Percentiles rank a stretch among this genome's conserved stretches.
phyloP scores from a whole-genome alignment of 37 sponge, comb jelly and placozoan genomes.

The Bolinopsis microptera region DNA sequence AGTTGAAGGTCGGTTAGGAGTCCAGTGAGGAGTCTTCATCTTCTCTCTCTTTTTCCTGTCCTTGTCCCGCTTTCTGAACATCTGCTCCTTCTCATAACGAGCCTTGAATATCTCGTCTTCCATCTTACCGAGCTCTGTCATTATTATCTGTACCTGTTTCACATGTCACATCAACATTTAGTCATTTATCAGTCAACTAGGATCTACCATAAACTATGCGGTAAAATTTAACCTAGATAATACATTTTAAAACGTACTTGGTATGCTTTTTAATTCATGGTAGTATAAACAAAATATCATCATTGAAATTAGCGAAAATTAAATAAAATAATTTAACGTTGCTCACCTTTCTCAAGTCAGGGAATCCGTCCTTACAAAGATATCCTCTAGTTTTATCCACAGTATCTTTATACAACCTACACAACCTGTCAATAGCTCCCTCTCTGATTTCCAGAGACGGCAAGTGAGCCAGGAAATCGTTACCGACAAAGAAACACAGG shows the following conservation, averaged over 20 bases:
- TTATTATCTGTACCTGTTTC: slow-evolving; percentile 86
- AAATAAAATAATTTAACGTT: too few species aligned
- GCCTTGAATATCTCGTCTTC: slow-evolving; percentile 87
- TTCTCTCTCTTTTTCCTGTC: slow-evolving; percentile 73
- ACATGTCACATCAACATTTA: too few species aligned
- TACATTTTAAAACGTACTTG: too few species aligned
- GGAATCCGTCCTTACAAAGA: slow-evolving; percentile 58
- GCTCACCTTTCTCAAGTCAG: slow-evolving; percentile 69
- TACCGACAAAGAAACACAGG: slow-evolving; percentile 99
- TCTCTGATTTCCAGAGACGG: slow-evolving; percentile 97
- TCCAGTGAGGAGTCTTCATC: slow-evolving; percentile 65
- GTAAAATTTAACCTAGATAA: neutral
- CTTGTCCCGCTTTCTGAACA: slow-evolving; percentile 74
- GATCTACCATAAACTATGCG: too few species aligned
- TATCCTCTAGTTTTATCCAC: slow-evolving; percentile 74
- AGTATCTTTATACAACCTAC: slow-evolving; percentile 85
- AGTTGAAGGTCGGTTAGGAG: slow-evolving; percentile 42
- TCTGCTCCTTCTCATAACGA: slow-evolving; percentile 78
- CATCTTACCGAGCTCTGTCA: slow-evolving; percentile 80
- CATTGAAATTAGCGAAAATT: too few species aligned
- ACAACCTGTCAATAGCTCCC: slow-evolving; percentile 94
- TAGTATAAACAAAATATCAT: too few species aligned
- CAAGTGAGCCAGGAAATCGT: slow-evolving; percentile 98
- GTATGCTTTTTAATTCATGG: too few species aligned
- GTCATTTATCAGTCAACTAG: too few species aligned